Conservation (phyloP, 2,888 invertebrate genomes). For the Volucella bombylans region DNA sequence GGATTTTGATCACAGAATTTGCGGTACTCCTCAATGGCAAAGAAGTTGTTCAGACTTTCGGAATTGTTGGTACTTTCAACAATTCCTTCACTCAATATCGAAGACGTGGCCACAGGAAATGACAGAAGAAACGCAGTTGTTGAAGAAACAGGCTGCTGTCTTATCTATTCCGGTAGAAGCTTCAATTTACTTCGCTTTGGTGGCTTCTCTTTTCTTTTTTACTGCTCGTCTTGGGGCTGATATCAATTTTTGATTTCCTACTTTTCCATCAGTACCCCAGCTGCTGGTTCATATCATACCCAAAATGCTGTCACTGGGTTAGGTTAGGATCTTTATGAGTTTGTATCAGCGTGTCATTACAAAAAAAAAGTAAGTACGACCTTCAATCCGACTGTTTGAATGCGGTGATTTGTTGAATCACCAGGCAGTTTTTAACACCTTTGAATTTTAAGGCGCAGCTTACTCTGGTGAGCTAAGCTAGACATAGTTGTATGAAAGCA, state of each 20-base stretch:
- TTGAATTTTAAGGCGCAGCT: too few species aligned
- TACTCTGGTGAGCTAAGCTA: too few species aligned
- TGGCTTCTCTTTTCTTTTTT: conserved; percentile 9
- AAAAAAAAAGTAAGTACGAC: too few species aligned
- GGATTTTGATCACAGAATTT: conserved; percentile 71
- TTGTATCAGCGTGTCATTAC: too few species aligned
- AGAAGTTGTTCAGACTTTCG: conserved; percentile 74
- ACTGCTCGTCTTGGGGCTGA: conserved; percentile 76
- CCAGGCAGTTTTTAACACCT: too few species aligned
- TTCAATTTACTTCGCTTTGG: conserved; percentile 81
- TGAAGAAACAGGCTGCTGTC: conserved; percentile 83
- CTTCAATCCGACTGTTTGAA: too few species aligned
- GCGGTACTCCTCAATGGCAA: conserved; percentile 74
- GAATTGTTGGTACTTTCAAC: conserved; percentile 79
- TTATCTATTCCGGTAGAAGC: conserved; percentile 78
- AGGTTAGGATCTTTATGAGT: too few species aligned
- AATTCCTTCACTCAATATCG: conserved; percentile 83
- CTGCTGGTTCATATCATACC: too few species aligned
- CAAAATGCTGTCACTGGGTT: too few species aligned
- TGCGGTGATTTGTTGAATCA: too few species aligned
- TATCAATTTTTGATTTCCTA: neutral
- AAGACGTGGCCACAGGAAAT: conserved; percentile 85
- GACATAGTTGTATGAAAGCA: too few species aligned
- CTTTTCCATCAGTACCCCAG: neutral
- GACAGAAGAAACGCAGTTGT: conserved; percentile 86